Evolutionary conservation across 2,888 invertebrate genomes (phyloP), one percentile per base, ranked within the genome.

Genomic region (Rhaphigaster nebulosa): DNA sequence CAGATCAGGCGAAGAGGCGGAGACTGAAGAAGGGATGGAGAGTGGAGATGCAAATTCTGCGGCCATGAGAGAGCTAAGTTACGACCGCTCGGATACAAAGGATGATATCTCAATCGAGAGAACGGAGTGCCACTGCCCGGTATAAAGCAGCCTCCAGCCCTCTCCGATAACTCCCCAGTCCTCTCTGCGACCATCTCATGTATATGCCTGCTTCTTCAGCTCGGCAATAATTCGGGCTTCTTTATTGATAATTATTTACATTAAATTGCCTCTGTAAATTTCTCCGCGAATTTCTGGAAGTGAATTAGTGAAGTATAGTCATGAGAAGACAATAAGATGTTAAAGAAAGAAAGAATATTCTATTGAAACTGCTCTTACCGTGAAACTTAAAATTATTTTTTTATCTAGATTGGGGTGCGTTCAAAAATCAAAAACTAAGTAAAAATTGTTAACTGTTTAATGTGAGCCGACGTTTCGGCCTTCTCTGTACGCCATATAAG

Each of bases 81-180:
- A 84, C 84, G 84, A 18, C 45, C 84, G 26, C 84, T 4, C 15
- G 8, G n/a, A n/a, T 5, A 84, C 84, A 84, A 84, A 84, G 84
- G 84, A 84, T 84, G 84, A 84, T 84, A 84, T 84, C 84, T 84
- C 84, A 84, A 84, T 84, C 84, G 26, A 23, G 70, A 38, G 70
- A 18, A 76, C 6, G 10, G 20, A 76, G 38, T 38, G 70, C 70
- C 70, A 76, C 34, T 13, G 20, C 34, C 3, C 6, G 70, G 38
- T 38, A 76, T 76, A 76, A 76, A 76, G 34, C 38, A 29, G 65
- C 15, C 65, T 13, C 3, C 29, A n/a, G n/a, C n/a, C n/a, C n/a
- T n/a, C n/a, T n/a, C n/a, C n/a, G n/a, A n/a, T n/a, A n/a, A n/a
- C n/a, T 3, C 34, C 6, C 5, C 29, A 5, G 23, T 12, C 12